phyloP scores from a whole-genome alignment of 2,113 vertebrate species.

The Barbus barbus region DNA sequence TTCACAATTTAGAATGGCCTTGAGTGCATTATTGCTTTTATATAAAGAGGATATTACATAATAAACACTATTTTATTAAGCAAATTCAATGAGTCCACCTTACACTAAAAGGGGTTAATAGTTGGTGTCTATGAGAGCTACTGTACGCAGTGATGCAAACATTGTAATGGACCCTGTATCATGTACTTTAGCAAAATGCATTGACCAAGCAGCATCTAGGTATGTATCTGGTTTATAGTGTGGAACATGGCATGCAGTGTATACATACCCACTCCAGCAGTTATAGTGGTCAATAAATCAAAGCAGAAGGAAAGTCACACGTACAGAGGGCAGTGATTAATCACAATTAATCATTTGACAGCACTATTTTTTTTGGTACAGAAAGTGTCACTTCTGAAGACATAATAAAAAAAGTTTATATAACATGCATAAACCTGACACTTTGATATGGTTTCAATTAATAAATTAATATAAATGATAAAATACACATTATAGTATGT shows the following conservation, averaged over 20 bases:
- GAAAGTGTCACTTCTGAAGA: no score
- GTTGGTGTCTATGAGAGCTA: background rate
- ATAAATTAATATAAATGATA: no score
- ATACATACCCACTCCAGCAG: background rate
- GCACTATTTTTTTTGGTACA: no score
- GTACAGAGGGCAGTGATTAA: no score
- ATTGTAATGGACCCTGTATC: background rate
- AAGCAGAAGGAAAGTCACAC: background rate
- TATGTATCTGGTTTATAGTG: background rate
- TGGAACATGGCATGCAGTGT: background rate
- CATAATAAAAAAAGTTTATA: no score
- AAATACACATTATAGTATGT: background rate
- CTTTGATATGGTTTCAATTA: no score
- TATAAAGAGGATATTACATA: background rate
- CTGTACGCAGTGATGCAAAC: background rate
- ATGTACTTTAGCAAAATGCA: background rate
- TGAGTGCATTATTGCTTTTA: background rate
- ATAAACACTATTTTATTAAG: background rate
- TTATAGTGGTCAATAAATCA: slow-evolving; percentile 19
- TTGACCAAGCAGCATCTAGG: background rate
- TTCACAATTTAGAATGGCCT: background rate
- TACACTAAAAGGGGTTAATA: background rate
- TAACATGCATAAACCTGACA: no score
- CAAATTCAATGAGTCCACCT: background rate
- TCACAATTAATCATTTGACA: no score